Evolutionary conservation across 2,797 vertebrate genomes (phyloP), one percentile per base, ranked within the genome.

Genomic region (Columba guinea): DNA sequence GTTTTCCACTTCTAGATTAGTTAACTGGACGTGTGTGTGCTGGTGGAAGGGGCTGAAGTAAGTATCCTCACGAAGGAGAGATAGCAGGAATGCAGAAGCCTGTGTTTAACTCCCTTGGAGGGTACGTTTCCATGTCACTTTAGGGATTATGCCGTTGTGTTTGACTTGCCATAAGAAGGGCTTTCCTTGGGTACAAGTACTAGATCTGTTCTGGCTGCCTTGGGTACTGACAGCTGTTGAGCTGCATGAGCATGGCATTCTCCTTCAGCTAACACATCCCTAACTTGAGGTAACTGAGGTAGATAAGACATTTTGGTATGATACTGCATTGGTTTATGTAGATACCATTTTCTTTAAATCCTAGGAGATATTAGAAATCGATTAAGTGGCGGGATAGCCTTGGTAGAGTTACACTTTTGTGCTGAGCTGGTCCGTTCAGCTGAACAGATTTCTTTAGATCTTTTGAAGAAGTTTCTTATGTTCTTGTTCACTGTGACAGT

Each of bases 151-250:
- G 7, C 15, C 4, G 59, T 55, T 41, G 15, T 75, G 12, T 65
- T 80, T 4, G 3, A 8, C 14, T 65, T 6, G 3, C 28, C 2
- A 0, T 49, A 15, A 24, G 63, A 2, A 2, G 5, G 9, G 10
- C 35, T 75, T 63, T 63, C 39, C n/a, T 74, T 75, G 49, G 10
- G 5, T 63, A 34, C 27, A 21, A 37, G 39, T 27, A 21, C 34
- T 67, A 27, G 60, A 26, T 83, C 46, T 88, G 39, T 46, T 73
- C 35, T 1, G 2, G 5, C 52, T 75, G 60, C 14, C 63, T 32
- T 88, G 71, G 32, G 22, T 32, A 6, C 26, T 55, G 62, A 10
- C 41, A 69, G 49, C 51, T 67, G 23, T 41, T 60, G 30, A 69
- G 74, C 30, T 83, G 75, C 34, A 34, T 58, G 67, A 67, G 7